A percentile compares a stretch with the other conserved stretches of the same genome.
Evolutionary conservation across 2,797 vertebrate species (phyloP).

Genomic region (Myotis daubentonii): DNA sequence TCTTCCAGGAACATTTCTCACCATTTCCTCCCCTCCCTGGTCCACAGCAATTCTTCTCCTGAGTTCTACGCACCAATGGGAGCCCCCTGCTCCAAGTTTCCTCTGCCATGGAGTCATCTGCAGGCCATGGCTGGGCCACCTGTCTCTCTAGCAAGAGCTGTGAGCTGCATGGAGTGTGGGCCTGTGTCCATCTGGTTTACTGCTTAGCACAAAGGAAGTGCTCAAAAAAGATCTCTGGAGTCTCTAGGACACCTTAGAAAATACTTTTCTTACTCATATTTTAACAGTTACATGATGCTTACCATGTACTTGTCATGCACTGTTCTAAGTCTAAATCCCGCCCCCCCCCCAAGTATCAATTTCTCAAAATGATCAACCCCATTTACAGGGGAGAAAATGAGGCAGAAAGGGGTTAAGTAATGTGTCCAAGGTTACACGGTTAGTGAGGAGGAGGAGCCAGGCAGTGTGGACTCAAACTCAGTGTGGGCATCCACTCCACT

Average conservation of each 20-base stretch:
- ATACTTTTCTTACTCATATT: neutral
- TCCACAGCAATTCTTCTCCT: neutral
- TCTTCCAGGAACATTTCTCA: neutral
- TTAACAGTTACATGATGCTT: neutral
- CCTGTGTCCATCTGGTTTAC: neutral
- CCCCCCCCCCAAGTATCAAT: neutral
- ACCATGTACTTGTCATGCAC: neutral
- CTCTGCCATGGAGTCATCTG: neutral
- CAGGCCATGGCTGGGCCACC: neutral
- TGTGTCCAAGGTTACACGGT: neutral
- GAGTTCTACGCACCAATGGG: neutral
- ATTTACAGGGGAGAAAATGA: neutral
- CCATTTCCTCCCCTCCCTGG: neutral
- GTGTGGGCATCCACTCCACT: fast-evolving
- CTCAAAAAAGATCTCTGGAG: neutral
- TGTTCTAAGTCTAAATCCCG: neutral
- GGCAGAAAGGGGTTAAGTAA: neutral
- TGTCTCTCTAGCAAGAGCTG: neutral
- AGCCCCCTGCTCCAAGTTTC: fast-evolving
- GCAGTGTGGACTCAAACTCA: neutral
- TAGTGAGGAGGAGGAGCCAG: neutral
- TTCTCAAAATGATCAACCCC: neutral
- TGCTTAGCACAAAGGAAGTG: neutral
- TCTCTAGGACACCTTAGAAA: neutral
- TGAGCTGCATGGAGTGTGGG: neutral